Conservation (phyloP, 2,113 vertebrate species). For the Pristiophorus japonicus region DNA sequence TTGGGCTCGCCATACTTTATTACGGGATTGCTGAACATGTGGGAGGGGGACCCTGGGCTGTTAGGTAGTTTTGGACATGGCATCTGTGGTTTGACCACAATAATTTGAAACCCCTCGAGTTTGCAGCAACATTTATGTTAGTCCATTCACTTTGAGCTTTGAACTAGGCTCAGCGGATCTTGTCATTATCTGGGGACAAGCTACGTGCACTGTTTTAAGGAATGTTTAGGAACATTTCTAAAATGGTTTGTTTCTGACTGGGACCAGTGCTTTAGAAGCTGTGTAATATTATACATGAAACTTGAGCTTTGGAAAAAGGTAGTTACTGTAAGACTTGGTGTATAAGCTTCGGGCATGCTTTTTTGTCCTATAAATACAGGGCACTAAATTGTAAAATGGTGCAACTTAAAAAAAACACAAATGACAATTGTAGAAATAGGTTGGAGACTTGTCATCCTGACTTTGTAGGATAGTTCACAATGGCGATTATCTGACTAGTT, state of each 20-base stretch:
- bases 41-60: background rate
- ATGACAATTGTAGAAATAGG: background rate
- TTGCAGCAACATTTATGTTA: background rate
- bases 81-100: background rate
- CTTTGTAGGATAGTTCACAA: background rate
- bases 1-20: background rate
- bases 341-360: background rate
- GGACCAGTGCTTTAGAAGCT: background rate
- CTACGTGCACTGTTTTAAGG: background rate
- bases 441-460: background rate
- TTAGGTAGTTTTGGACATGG: background rate
- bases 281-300: background rate
- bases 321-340: background rate
- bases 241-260: background rate
- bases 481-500: background rate
- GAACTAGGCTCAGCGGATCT: background rate
- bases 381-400: background rate
- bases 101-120: background rate
- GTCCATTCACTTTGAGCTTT: background rate
- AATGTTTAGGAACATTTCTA: background rate
- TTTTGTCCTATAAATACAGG: background rate
- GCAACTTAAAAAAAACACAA: background rate
- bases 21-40: background rate
- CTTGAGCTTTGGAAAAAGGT: background rate
- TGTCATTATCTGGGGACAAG: background rate